These are phyloP conservation scores for Rhopalosiphum nymphaeae DNA, from an alignment of 2,888 invertebrate genomes.

Conservation along the genomic window DNA sequence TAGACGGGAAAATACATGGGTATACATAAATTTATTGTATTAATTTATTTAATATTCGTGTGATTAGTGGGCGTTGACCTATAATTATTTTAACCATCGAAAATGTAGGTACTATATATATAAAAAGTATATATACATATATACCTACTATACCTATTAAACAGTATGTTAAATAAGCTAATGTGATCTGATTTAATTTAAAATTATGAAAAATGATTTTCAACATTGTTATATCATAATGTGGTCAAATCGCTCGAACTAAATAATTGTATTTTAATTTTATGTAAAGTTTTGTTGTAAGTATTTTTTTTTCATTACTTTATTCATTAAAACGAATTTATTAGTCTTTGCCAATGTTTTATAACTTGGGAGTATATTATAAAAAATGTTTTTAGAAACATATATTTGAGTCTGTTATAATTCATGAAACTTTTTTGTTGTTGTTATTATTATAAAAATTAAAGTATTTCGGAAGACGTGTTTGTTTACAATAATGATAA, in stretches of 20 bases:
- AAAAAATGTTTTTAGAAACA: neutral
- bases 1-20: neutral
- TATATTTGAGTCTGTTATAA: neutral
- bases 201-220: neutral
- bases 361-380: neutral
- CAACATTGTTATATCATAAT: neutral
- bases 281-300: neutral
- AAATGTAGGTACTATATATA: neutral
- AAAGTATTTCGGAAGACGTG: neutral
- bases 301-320: no score
- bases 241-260: neutral
- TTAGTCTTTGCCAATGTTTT: no score
- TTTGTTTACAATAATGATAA: constrained; percentile 9
- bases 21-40: no score
- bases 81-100: neutral
- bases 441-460: neutral
- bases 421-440: neutral
- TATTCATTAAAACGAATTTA: no score
- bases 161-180: neutral
- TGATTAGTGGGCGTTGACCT: neutral
- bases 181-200: neutral
- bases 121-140: neutral
- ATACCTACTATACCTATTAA: neutral
- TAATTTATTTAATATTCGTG: neutral
- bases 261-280: neutral